phyloP scores from a whole-genome alignment of 2,888 invertebrate genomes.

The Ceramica pisi region DNA sequence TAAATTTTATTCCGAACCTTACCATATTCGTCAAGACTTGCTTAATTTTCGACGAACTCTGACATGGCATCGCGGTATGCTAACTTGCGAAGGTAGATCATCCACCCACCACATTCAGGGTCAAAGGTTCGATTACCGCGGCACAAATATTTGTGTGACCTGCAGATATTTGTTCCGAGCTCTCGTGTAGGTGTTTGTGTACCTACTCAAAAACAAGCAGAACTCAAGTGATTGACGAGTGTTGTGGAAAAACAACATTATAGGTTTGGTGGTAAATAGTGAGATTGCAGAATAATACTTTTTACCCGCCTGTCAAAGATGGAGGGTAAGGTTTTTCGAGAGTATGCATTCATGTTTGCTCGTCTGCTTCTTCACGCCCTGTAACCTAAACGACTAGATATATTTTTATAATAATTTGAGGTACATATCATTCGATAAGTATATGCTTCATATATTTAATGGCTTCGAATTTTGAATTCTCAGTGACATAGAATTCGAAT shows the following conservation, averaged over 20 bases:
- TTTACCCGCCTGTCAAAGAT: too few relatives aligned
- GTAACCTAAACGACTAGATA: too few relatives aligned
- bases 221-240: conserved; percentile 31
- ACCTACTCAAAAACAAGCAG: conserved; percentile 24
- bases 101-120: conserved; percentile 33
- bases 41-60: not conserved
- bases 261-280: conserved; percentile 3
- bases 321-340: too few relatives aligned
- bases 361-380: too few relatives aligned
- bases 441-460: too few relatives aligned
- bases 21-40: not conserved
- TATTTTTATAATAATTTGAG: too few relatives aligned
- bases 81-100: not conserved
- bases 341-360: too few relatives aligned
- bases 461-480: too few relatives aligned
- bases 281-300: not conserved
- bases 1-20: not conserved
- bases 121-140: conserved; percentile 38
- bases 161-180: conserved; percentile 37
- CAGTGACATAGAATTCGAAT: too few relatives aligned
- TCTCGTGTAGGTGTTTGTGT: conserved; percentile 45
- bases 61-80: not conserved
- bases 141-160: conserved; percentile 48
- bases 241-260: conserved; percentile 39
- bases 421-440: too few relatives aligned